Conservation (phyloP, 2,888 invertebrate genomes). For the Ecliptopera silaceata region DNA sequence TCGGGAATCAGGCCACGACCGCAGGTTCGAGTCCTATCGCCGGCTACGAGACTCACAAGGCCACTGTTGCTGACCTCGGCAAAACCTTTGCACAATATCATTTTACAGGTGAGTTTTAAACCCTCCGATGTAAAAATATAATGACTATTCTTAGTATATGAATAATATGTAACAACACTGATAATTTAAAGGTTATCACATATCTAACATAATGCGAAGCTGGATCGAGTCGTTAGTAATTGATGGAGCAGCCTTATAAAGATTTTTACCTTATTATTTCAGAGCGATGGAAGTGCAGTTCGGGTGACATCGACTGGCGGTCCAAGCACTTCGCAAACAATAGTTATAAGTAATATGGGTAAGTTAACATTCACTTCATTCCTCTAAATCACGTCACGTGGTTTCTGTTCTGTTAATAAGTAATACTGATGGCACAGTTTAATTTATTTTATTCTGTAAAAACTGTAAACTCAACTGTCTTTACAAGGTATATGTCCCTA, state of each 20-base stretch:
- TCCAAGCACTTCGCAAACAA: conserved; percentile 66
- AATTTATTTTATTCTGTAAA: too few species aligned
- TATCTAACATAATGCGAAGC: too few species aligned
- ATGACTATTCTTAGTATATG: too few species aligned
- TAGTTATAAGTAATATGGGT: conserved; percentile 77
- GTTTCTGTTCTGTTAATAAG: neutral
- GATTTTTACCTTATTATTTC: conserved; percentile 35
- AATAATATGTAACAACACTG: too few species aligned
- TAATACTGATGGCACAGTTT: too few species aligned
- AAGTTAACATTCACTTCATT: conserved; percentile 33
- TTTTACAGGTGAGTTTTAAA: conserved; percentile 59
- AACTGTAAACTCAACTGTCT: too few species aligned
- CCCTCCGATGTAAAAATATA: too few species aligned
- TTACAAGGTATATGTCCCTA: too few species aligned
- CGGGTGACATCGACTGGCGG: conserved; percentile 64
- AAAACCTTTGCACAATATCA: conserved; percentile 72
- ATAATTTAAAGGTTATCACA: too few species aligned
- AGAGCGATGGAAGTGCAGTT: conserved; percentile 69
- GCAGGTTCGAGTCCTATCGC: conserved; percentile 60
- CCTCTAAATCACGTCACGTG: neutral
- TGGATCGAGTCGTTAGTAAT: too few species aligned
- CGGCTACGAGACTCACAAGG: conserved; percentile 53
- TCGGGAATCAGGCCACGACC: conserved; percentile 38
- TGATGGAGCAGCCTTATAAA: too few species aligned
- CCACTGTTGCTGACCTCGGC: conserved; percentile 65